Conservation (phyloP, 2,797 vertebrate genomes). For the Phataginus tetradactyla region DNA sequence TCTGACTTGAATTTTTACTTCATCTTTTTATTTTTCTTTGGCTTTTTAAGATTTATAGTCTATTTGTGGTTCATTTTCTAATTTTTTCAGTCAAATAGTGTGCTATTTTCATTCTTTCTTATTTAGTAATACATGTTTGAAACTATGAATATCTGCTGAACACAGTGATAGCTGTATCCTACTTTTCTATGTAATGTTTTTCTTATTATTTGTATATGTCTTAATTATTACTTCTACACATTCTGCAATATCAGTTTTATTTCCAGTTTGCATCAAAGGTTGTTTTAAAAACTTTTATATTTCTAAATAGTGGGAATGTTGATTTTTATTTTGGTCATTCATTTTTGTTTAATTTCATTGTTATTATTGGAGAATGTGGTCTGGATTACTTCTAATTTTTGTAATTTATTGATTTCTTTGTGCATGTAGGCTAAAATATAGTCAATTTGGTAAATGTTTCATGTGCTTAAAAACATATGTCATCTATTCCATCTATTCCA, state of each 20-base stretch:
- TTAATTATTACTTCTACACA: conserved; percentile 16
- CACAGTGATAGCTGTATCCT: background rate
- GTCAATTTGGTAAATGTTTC: background rate
- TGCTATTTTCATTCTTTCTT: background rate
- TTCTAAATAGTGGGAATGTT: background rate
- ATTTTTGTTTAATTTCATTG: background rate
- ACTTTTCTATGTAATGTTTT: background rate
- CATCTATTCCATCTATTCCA: background rate
- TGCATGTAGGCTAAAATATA: background rate
- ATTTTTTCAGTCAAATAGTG: background rate
- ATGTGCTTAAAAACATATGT: background rate
- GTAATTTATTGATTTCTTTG: background rate
- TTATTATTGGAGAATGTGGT: background rate
- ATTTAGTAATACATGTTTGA: background rate
- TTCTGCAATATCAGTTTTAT: background rate
- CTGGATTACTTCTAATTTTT: background rate
- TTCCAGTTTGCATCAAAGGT: background rate
- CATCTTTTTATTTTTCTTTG: background rate
- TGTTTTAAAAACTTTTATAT: conserved; percentile 11
- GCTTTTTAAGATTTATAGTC: background rate
- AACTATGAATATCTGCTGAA: background rate
- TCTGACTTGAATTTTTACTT: conserved; percentile 6
- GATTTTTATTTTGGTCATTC: background rate
- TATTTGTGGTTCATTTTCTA: background rate
- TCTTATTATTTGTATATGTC: background rate